Evolutionary conservation across 2,797 vertebrate species (phyloP), one percentile per base, ranked within the genome.

Genomic region (Lagorchestes hirsutus): DNA sequence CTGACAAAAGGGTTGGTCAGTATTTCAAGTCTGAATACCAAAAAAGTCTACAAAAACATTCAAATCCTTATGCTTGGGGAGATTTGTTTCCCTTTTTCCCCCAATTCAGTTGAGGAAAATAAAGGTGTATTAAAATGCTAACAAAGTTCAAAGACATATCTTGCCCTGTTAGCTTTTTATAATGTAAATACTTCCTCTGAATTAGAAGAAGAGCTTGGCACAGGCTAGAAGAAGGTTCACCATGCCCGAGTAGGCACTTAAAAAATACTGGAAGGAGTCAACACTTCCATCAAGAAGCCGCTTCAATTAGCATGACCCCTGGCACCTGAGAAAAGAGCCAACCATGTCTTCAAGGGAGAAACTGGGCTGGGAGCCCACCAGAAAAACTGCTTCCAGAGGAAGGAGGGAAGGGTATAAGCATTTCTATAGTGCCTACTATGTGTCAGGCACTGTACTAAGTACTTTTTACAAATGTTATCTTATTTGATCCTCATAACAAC

Each of bases 1-100:
- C 54, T 97, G 97, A 97, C 90, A 96, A 97, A 97, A 95, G 96
- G 54, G 93, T 95, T 91, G 95, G 94, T 96, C 97, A 94, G 97
- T 97, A 95, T 91, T 62, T 54, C 46, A 95, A 97, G 93, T 94
- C 91, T 59, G 93, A 97, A 97, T 92, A 6, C 52, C 94, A 95
- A 94, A 96, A 93, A 94, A 95, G 59, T 93, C 91, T 95, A 50
- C 96, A 95, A 97, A 97, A 91, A 55, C 96, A 93, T 92, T 97
- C 90, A 96, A 94, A 97, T 95, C 95, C 94, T 96, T 95, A 93
- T 90, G 34, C 16, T 67, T 67, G 62, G 34, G 58, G 58, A 31
- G 58, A 12, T n/a, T 29, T 67, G 34, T 40, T 40, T 74, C 16
- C 62, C 62, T 28, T 74, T n/a, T 74, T 12, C 10, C 8, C 34